phyloP scores from a whole-genome alignment of 1,140 invertebrate genomes.

The Drosophila lini region DNA sequence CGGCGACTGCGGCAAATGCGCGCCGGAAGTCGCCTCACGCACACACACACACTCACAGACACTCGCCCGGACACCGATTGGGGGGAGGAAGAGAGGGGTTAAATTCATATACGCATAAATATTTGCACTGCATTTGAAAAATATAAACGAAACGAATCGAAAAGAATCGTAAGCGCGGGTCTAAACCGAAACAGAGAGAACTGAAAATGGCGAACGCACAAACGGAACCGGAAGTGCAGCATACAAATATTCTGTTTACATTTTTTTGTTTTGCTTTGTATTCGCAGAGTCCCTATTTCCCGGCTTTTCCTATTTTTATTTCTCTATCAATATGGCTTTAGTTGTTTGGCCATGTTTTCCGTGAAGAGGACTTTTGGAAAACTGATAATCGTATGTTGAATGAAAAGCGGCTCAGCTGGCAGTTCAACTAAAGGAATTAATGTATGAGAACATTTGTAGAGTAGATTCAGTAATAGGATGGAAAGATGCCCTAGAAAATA shows the following conservation, averaged over 20 bases:
- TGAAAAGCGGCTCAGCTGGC: not conserved
- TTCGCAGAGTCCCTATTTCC: conserved; percentile 27
- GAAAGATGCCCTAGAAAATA: too few relatives aligned
- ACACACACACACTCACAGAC: conserved; percentile 22
- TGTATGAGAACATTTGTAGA: not conserved
- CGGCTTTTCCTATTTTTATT: conserved; percentile 6
- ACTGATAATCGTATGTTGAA: not conserved
- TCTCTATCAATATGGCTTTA: conserved; percentile 10
- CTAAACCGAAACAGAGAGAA: conserved; percentile 30
- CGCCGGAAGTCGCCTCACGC: conserved; percentile 61
- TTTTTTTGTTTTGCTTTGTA: conserved; percentile 14
- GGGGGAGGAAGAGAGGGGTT: not conserved
- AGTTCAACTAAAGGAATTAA: not conserved
- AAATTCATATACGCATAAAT: conserved; percentile 68
- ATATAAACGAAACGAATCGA: conserved; percentile 42
- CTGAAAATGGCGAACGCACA: conserved; percentile 49
- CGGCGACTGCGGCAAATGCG: conserved; percentile 67
- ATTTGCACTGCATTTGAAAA: conserved; percentile 67
- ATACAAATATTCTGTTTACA: conserved; percentile 64
- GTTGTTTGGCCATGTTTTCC: not conserved
- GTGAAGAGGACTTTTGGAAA: not conserved
- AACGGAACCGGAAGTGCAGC: conserved; percentile 69
- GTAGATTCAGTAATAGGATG: not conserved
- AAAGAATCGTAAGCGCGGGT: conserved; percentile 20
- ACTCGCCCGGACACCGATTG: not conserved